These are phyloP conservation scores for Eremobia ochroleuca DNA, from an alignment of 2,888 invertebrate genomes.

Conservation along the genomic window DNA sequence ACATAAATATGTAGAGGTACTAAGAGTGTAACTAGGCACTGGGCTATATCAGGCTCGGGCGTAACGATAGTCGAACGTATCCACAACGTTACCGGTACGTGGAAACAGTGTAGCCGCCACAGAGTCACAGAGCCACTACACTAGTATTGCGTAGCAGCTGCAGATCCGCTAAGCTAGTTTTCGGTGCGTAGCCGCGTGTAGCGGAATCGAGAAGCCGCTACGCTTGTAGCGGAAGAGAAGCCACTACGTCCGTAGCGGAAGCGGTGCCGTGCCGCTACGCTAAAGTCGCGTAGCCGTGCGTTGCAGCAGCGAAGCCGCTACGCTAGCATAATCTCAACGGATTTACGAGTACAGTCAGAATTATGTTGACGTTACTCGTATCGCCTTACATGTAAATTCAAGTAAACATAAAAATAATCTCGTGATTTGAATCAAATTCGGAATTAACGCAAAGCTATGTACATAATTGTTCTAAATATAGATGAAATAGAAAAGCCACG, in stretches of 20 bases:
- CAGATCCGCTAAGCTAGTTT: background rate
- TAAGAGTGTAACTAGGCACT: background rate
- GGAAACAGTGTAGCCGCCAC: background rate
- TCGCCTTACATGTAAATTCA: conserved; percentile 27
- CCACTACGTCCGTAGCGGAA: conserved; percentile 4
- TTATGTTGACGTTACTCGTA: conserved; percentile 30
- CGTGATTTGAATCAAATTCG: conserved; percentile 67
- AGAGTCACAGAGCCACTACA: background rate
- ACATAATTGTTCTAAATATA: conserved; percentile 53
- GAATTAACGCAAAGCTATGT: conserved; percentile 67
- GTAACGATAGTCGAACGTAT: too few species aligned
- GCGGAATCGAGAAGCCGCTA: background rate
- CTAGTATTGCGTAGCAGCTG: background rate
- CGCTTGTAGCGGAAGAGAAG: background rate
- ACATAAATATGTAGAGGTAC: conserved; percentile 8
- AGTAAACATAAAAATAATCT: conserved; percentile 35
- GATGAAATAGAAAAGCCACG: conserved; percentile 68
- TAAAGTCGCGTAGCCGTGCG: background rate
- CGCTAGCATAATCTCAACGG: background rate
- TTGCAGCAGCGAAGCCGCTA: conserved; percentile 13
- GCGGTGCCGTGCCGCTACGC: background rate
- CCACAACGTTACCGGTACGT: background rate
- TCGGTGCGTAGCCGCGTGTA: background rate
- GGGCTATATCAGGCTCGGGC: background rate
- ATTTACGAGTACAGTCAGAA: conserved; percentile 5